Conservation (phyloP, 2,797 vertebrate genomes). For the Rhabdophis nuchalis region DNA sequence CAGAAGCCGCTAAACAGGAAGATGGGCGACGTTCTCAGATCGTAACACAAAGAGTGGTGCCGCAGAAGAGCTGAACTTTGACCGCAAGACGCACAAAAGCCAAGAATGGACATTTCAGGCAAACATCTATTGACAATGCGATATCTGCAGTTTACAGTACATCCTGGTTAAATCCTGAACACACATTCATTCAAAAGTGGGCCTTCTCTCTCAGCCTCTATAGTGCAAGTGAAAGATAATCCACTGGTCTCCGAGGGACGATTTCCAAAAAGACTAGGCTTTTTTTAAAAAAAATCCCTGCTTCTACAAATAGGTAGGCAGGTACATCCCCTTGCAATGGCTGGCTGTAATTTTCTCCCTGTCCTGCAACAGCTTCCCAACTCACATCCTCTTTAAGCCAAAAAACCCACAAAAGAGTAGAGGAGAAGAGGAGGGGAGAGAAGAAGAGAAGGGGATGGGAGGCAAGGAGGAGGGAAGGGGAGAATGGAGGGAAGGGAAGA, state of each 20-base stretch:
- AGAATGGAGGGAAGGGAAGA: not conserved
- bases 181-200: too few species aligned
- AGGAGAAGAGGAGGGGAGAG: too few species aligned
- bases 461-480: too few species aligned
- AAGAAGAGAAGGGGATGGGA: too few species aligned
- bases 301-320: not conserved
- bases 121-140: not conserved
- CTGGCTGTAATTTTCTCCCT: not conserved
- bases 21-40: not conserved
- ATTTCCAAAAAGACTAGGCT: too few species aligned
- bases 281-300: not conserved
- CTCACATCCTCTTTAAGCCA: too few species aligned
- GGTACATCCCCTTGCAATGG: not conserved
- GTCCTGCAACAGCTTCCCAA: not conserved
- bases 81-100: not conserved
- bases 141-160: too few species aligned
- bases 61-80: not conserved
- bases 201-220: too few species aligned
- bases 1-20: too few species aligned
- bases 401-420: too few species aligned
- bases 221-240: too few species aligned
- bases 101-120: not conserved
- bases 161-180: not conserved
- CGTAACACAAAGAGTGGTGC: not conserved
- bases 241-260: too few species aligned